phyloP scores from a whole-genome alignment of 2,797 vertebrate species.

The Pseudochaenichthys georgianus region DNA sequence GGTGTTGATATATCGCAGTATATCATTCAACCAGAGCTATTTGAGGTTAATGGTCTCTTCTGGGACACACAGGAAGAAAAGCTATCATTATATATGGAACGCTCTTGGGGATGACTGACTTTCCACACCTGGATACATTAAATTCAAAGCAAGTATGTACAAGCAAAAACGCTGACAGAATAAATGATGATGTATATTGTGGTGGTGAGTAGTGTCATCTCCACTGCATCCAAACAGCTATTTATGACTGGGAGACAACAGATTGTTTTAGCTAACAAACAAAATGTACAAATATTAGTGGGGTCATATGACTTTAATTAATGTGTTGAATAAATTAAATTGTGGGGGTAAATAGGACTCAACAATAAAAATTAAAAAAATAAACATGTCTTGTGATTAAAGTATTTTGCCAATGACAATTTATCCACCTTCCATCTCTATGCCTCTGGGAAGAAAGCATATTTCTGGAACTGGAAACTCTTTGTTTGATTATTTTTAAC shows the following conservation, averaged over 20 bases:
- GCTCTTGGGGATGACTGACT: conserved; percentile 40
- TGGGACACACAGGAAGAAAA: conserved; percentile 35
- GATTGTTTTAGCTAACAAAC: conserved; percentile 10
- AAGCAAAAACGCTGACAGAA: conserved; percentile 16
- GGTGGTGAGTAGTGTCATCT: not conserved
- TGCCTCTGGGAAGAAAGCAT: not conserved
- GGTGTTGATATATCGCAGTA: conserved; percentile 1
- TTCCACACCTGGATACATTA: conserved; percentile 49
- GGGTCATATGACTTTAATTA: not conserved
- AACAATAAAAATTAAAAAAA: not conserved
- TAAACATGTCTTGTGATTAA: not conserved
- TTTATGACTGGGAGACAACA: conserved; percentile 10
- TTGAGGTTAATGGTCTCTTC: conserved; percentile 45
- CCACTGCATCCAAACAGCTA: not conserved
- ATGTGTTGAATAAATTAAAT: not conserved
- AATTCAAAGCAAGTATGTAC: conserved; percentile 41
- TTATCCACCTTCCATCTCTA: not conserved
- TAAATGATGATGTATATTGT: conserved; percentile 38
- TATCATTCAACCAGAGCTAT: conserved; percentile 18
- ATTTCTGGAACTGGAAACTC: too few species aligned
- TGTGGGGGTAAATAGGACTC: not conserved
- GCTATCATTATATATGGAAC: conserved; percentile 52
- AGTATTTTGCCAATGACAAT: not conserved
- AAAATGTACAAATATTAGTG: not conserved
- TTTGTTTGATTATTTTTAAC: too few species aligned